A percentile compares a stretch with the other conserved stretches of the same genome.
Conservation (phyloP, 1,140 invertebrate genomes). For the Drosophila nigromelanica region DNA sequence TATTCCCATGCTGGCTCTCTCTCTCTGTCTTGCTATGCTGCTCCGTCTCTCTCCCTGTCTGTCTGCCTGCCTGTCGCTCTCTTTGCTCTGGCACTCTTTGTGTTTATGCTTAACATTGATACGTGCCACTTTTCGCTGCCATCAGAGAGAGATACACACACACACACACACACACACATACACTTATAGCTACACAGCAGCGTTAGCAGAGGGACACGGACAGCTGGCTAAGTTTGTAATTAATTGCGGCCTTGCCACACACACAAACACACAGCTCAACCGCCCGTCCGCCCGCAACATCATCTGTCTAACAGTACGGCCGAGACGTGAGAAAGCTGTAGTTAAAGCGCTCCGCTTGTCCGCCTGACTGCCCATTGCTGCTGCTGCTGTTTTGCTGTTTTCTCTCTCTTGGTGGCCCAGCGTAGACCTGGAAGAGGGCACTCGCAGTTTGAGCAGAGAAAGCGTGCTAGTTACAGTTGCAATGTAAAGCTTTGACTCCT, state of each 20-base stretch:
- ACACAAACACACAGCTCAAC: conserved; percentile 16
- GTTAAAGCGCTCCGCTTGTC: conserved; percentile 26
- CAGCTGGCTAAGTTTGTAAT: conserved; percentile 78
- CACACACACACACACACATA: conserved; percentile 29
- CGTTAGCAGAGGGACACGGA: conserved; percentile 39
- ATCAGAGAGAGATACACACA: conserved; percentile 36
- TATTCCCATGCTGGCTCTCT: conserved; percentile 27
- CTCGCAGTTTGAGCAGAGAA: conserved; percentile 52
- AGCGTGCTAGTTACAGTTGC: conserved; percentile 75
- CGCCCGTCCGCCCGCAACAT: conserved; percentile 11
- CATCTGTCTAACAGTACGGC: conserved; percentile 4
- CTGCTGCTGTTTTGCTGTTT: conserved; percentile 25
- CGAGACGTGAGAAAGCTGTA: conserved; percentile 45
- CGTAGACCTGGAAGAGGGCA: conserved; percentile 17
- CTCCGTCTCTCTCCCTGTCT: conserved; percentile 8
- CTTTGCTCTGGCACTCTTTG: conserved; percentile 45
- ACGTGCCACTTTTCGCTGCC: conserved; percentile 68
- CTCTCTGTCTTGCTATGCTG: conserved; percentile 12
- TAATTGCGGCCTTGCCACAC: conserved; percentile 75
- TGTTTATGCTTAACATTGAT: conserved; percentile 79
- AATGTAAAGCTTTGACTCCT: conserved; percentile 45
- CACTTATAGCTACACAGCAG: conserved; percentile 1
- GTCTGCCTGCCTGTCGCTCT: conserved; percentile 25
- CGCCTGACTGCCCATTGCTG: conserved; percentile 14
- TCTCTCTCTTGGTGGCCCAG: conserved; percentile 34